Base-by-base conservation (phyloP, 2,888 invertebrate species). In the Chorisops tibialis region DNA sequence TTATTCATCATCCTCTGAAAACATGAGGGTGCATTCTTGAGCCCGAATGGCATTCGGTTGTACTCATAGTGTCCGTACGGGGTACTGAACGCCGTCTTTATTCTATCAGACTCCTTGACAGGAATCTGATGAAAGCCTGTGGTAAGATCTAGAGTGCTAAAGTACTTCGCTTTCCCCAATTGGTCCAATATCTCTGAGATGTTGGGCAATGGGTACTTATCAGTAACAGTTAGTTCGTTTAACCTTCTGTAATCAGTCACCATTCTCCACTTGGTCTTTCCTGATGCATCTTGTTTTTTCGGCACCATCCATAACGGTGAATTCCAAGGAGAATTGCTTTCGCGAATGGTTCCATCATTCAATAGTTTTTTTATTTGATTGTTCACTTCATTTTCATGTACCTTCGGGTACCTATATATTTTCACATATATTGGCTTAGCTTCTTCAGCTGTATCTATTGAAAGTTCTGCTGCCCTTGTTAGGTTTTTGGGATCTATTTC, bases 281-380 rank as follows among this genome's bases (percentile, higher is more conserved):
- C n/a, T n/a, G n/a, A n/a, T n/a, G n/a, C 63, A 9, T 65, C 65
- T 14, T 19, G 0, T n/a, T 68, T 67, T 45, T 68, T 68, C 0
- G 67, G 65, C 0, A 68, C 66, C 2, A 67, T 41, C 66, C 67
- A 68, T 4, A 68, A 47, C 1, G 65, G 67, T n/a, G 65, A 52
- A 4, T 65, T 65, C 24, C 64, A 67, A 16, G 63, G 66, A 16
- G 65, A 67, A 14, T 54, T 48, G 18, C 65, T 66, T n/a, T 41
- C 59, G 12, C 59, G 51, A 16, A 65, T 62, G 1, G 64, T 64
- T 5, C 59, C 50, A 16, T 65, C 61, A 14, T 68, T 39, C 35
- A 73, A 51, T 69, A 72, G 69, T 64, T 70, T 67, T 48, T 67
- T 41, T 5, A 72, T 69, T 69, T 73, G 71, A 11, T 12, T 19